These are phyloP conservation scores for Pteropus alecto DNA, from an alignment of 2,113 vertebrate species.

Conservation along the genomic window DNA sequence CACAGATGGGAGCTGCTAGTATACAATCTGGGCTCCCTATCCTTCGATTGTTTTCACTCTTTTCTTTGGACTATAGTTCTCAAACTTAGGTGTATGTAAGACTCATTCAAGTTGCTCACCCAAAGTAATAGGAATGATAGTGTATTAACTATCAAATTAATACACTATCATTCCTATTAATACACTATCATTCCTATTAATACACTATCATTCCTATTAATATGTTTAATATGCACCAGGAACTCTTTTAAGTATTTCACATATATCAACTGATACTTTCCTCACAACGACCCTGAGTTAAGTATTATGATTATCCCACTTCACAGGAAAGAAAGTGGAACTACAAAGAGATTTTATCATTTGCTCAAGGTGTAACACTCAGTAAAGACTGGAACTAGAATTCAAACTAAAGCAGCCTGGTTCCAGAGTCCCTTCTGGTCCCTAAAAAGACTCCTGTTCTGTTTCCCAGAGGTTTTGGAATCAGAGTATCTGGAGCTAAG, in stretches of 20 bases:
- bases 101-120: neutral
- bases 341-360: neutral
- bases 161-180: neutral
- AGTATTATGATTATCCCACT: neutral
- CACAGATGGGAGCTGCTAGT: neutral
- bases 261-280: neutral
- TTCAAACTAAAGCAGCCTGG: neutral
- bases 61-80: constrained; percentile 5
- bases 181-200: too few species aligned
- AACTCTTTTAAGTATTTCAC: neutral
- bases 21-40: neutral
- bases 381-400: neutral
- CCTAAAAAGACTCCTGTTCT: neutral
- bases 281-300: neutral
- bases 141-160: too few species aligned
- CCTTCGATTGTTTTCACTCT: neutral
- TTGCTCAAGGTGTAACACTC: neutral
- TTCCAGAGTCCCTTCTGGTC: neutral
- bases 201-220: neutral
- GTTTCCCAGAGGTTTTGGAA: neutral
- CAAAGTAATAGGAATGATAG: neutral
- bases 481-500: neutral
- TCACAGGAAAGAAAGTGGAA: neutral
- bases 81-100: neutral
- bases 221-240: neutral